Percentiles rank a stretch among this genome's conserved stretches.
These are phyloP conservation scores for Spinibarbus caldwelli DNA, from an alignment of 2,797 vertebrate species.

Conservation along the genomic window DNA sequence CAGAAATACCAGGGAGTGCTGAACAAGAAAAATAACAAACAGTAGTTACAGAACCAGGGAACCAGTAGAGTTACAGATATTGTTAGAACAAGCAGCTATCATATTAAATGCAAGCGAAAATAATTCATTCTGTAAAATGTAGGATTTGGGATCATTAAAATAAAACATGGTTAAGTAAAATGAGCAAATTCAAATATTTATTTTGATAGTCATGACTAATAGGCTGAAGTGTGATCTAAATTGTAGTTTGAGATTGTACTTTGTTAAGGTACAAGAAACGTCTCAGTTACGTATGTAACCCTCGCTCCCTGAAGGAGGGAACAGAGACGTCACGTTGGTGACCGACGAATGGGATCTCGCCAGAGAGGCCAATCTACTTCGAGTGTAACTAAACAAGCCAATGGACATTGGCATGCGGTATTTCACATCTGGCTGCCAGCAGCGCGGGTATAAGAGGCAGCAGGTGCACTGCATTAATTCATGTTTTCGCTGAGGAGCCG, in stretches of 20 bases:
- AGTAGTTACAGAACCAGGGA: slow-evolving; percentile 42
- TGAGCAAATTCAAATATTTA: neutral
- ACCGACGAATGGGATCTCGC: too few relatives aligned
- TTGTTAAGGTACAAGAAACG: neutral
- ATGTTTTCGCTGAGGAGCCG: too few relatives aligned
- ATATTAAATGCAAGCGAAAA: neutral
- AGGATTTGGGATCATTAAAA: neutral
- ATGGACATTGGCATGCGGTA: too few relatives aligned
- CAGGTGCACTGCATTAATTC: too few relatives aligned
- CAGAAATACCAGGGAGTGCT: neutral
- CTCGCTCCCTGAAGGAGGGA: too few relatives aligned
- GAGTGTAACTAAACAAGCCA: too few relatives aligned
- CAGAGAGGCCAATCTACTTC: too few relatives aligned
- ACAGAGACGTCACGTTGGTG: too few relatives aligned
- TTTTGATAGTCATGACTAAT: neutral
- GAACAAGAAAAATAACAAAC: slow-evolving; percentile 37
- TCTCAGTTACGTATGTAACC: too few relatives aligned
- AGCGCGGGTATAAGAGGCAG: too few relatives aligned
- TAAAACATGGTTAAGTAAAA: neutral
- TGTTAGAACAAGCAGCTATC: neutral
- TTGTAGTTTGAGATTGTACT: neutral
- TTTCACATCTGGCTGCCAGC: too few relatives aligned
- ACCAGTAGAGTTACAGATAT: neutral
- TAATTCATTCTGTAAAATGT: neutral
- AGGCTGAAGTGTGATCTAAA: slow-evolving; percentile 24